These are phyloP conservation scores for Myiothlypis coronata DNA, from an alignment of 2,797 vertebrate genomes.

Conservation along the genomic window DNA sequence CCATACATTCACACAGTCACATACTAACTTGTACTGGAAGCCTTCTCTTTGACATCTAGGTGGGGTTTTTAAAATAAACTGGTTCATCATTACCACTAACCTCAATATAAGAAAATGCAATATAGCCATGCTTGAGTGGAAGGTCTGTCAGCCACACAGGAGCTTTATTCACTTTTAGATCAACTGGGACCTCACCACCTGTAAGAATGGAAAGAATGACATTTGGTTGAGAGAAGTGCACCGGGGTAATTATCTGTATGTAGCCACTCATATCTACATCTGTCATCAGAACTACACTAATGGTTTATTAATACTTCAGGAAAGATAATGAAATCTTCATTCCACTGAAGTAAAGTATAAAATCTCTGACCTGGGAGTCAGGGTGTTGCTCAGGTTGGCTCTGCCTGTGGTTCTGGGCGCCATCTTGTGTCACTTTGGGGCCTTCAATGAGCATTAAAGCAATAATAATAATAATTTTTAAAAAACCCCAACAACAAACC, in stretches of 20 bases:
- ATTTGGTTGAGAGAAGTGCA: neutral
- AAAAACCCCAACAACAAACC: neutral
- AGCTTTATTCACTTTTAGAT: neutral
- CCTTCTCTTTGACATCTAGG: neutral
- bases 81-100: neutral
- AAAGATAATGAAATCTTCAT: neutral
- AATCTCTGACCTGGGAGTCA: neutral
- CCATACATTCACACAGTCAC: neutral
- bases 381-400: neutral
- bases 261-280: neutral
- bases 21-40: neutral
- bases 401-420: neutral
- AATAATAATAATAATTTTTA: neutral
- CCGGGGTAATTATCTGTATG: neutral
- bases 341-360: neutral
- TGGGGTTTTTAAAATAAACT: neutral
- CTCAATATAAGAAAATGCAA: neutral
- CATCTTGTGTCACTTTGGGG: conserved; percentile 23
- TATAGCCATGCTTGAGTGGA: neutral
- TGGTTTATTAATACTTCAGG: neutral
- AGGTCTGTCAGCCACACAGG: neutral
- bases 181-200: neutral
- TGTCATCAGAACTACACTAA: neutral
- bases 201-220: neutral
- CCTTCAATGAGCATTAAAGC: neutral